Conservation (phyloP, 1,140 invertebrate genomes). For the Calliphora vicina region DNA sequence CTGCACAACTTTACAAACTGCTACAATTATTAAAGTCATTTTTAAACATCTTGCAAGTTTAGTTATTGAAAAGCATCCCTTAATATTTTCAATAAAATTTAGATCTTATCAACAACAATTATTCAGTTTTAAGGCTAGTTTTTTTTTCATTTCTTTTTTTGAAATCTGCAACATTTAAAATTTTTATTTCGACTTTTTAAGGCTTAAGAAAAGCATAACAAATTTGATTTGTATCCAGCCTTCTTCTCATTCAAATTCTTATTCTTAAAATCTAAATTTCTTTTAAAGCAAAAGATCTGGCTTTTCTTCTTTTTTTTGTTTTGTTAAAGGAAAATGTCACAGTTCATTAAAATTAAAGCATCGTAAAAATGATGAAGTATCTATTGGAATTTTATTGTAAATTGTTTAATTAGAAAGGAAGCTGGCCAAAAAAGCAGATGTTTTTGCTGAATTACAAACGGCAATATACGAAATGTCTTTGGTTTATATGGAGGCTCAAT, state of each 20-base stretch:
- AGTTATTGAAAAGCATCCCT: background rate
- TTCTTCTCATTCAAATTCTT: background rate
- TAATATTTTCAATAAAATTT: background rate
- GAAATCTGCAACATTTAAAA: background rate
- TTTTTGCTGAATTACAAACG: background rate
- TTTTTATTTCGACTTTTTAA: too few species aligned
- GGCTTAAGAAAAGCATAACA: background rate
- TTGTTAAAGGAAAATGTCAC: constrained; percentile 15
- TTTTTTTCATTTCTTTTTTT: too few species aligned
- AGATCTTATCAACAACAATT: background rate
- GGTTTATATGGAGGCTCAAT: background rate
- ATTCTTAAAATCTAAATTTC: too few species aligned
- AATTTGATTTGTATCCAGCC: background rate
- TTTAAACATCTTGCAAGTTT: background rate
- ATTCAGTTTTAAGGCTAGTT: background rate
- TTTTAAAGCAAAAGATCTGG: background rate
- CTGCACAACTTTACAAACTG: background rate
- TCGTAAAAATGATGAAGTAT: constrained; percentile 34
- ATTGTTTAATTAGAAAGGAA: constrained; percentile 23
- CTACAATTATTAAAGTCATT: background rate
- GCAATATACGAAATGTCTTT: background rate
- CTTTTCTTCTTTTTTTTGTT: constrained; percentile 3
- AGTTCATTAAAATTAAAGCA: constrained; percentile 32
- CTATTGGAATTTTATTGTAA: constrained; percentile 25
- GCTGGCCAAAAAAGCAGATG: background rate